Conservation (phyloP, 2,113 vertebrate genomes). For the Elephas maximus region DNA sequence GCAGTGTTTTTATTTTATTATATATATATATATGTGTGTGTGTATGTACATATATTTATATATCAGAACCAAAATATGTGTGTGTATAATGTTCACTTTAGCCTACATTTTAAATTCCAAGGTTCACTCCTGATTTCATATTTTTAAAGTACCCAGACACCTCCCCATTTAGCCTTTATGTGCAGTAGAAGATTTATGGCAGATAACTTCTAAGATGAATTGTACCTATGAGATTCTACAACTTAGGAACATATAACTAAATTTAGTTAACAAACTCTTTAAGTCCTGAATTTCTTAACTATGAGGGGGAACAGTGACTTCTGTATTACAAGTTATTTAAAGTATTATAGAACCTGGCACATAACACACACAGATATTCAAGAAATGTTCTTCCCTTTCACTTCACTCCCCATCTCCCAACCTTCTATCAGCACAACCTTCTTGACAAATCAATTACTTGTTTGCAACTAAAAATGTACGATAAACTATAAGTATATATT, state of each 20-base stretch:
- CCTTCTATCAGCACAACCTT: not conserved
- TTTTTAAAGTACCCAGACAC: not conserved
- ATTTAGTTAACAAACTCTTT: constrained; percentile 12
- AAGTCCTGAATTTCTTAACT: not conserved
- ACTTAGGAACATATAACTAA: constrained; percentile 29
- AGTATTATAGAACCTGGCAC: not conserved
- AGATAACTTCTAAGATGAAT: constrained; percentile 15
- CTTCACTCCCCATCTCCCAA: not conserved
- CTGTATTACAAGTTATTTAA: not conserved
- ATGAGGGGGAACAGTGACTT: not conserved
- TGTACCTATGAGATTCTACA: not conserved
- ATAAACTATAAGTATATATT: constrained; percentile 6
- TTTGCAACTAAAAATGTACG: not conserved
- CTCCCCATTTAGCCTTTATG: not conserved
- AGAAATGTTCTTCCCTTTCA: not conserved
- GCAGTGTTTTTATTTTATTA: no score
- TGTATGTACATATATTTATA: no score
- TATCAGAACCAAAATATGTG: no score
- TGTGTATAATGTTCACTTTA: not conserved
- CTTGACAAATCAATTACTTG: constrained; percentile 20
- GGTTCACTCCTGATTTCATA: not conserved
- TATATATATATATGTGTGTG: no score
- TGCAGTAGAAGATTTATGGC: not conserved
- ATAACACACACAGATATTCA: not conserved
- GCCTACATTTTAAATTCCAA: not conserved